phyloP scores from a whole-genome alignment of 2,888 invertebrate genomes.

The Melieria omissa region DNA sequence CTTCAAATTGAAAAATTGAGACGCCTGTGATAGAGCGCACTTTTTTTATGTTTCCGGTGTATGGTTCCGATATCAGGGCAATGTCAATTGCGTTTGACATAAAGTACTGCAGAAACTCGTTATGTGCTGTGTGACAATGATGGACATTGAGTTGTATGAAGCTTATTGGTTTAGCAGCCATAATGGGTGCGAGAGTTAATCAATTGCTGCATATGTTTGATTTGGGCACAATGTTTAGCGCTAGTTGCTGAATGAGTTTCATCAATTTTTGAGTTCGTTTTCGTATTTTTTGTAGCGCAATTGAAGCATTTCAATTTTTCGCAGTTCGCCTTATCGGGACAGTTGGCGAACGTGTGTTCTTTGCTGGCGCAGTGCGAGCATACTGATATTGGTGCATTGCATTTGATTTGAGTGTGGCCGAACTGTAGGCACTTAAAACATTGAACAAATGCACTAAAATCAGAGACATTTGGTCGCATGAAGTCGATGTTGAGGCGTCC shows the following conservation, averaged over 20 bases:
- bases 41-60: neutral
- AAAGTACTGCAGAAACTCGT: conserved; percentile 4
- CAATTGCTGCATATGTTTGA: neutral
- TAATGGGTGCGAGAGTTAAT: neutral
- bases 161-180: neutral
- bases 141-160: conserved; percentile 3
- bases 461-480: neutral
- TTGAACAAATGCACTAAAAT: neutral
- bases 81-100: neutral
- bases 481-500: neutral
- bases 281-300: neutral
- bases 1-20: neutral
- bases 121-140: conserved; percentile 6
- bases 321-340: neutral
- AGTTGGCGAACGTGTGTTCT: neutral
- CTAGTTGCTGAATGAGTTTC: neutral
- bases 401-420: neutral
- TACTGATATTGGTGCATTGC: neutral
- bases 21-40: too few relatives aligned
- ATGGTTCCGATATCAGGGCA: neutral
- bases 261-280: neutral
- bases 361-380: neutral
- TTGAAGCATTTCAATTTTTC: conserved; percentile 13
- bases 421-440: neutral
- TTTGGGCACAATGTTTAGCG: neutral